Conservation (phyloP, 2,888 invertebrate species). For the Chrysina gloriosa region DNA sequence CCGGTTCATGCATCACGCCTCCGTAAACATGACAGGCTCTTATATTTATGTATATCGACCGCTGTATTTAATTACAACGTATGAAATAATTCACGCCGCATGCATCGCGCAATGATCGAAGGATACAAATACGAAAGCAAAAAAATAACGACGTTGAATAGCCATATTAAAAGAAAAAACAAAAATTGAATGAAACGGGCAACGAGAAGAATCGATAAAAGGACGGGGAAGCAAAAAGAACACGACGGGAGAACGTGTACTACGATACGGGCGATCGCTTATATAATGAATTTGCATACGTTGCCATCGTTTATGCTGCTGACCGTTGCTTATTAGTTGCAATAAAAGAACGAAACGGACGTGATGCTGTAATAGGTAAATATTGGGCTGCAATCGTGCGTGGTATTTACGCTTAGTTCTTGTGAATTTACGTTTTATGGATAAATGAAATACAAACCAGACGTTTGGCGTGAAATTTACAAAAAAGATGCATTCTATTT, state of each 20-base stretch:
- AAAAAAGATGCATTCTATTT: no score
- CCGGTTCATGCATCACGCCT: constrained; percentile 31
- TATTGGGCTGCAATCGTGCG: neutral
- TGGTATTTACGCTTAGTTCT: neutral
- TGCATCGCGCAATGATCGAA: constrained; percentile 4
- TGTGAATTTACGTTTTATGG: no score
- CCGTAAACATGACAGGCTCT: constrained; percentile 14
- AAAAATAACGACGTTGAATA: neutral
- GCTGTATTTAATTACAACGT: constrained; percentile 23
- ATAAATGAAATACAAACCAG: no score
- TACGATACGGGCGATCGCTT: neutral
- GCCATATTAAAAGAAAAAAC: neutral
- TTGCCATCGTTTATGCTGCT: neutral
- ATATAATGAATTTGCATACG: neutral
- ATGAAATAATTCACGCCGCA: constrained; percentile 24
- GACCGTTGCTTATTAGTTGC: neutral
- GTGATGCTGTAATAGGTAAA: neutral
- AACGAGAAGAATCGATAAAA: neutral
- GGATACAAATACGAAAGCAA: neutral
- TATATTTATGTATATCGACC: constrained; percentile 26
- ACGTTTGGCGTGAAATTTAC: no score
- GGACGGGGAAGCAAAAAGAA: neutral
- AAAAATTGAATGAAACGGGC: neutral
- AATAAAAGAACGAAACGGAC: neutral
- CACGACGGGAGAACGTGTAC: neutral